Evolutionary conservation across 2,888 invertebrate species (phyloP), one percentile per base, ranked within the genome.

Genomic region (Drosophila atripex): DNA sequence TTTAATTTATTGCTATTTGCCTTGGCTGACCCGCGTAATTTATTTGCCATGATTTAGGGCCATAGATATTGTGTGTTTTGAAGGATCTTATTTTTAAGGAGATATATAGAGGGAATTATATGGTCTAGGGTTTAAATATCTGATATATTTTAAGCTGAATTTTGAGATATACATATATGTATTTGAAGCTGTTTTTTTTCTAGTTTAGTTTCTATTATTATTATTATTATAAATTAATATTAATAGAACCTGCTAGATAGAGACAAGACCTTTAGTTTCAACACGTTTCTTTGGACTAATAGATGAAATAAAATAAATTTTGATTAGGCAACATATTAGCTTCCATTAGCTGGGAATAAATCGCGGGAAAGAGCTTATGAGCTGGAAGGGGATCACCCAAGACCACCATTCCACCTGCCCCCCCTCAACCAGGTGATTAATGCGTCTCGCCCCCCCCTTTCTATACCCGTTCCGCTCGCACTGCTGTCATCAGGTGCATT

Each of bases 401-500:
- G 12, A 16, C n/a, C 14, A 16, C n/a, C 23, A 1, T 12, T 28
- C 21, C 21, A 23, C 3, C 18, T 6, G 39, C 11, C n/a, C n/a
- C n/a, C n/a, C n/a, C n/a, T n/a, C n/a, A n/a, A n/a, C n/a, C 18
- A 51, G 51, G 47, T 82, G 80, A 82, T 82, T 82, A 82, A 82
- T 82, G 80, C 83, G 59, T 74, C 73, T 79, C 76, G 76, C 60
- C 41, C 63, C 43, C 45, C 30, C 65, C 9, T 23, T 35, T 32
- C 25, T 14, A 35, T 14, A 6, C 23, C 49, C 25, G 39, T 8
- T 9, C 12, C 28, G 7, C 39, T 60, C 53, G 18, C 14, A 11
- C 21, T 47, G 21, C 47, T 43, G 80, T 87, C 89, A 89, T 89
- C 89, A 89, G 89, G 89, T 89, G 89, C 89, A 80, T 86, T 89